Base-by-base conservation (phyloP, 1,140 invertebrate genomes). In the Pectinophora gossypiella region DNA sequence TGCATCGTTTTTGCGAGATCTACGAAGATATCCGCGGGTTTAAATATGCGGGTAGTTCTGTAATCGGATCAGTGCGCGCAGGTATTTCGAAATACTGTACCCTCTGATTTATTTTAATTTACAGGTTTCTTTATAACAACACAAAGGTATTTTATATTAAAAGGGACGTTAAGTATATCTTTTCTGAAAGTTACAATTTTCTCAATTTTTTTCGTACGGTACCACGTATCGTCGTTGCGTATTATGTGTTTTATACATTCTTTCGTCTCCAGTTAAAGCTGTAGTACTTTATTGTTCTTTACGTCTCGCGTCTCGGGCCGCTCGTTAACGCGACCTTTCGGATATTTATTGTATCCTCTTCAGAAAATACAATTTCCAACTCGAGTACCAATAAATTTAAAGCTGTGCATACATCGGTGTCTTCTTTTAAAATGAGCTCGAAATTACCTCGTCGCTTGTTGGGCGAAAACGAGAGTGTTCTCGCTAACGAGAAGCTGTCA, bases 331-430 rank as follows among this genome's bases (percentile, higher is more conserved):
- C 79, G 76, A 84, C 76, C 80, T 81, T 76, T 81, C 64, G 61
- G 57, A 77, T 79, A 84, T 84, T 84, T 84, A 84, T 84, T 75
- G 76, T 84, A 79, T 84, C 80, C 77, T 79, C 77, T 70, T 76
- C 72, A 76, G 68, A 81, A 81, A 79, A 79, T 75, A 81, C 77
- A 81, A 84, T 84, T 79, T 79, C 73, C 77, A 79, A 76, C 67
- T 77, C 62, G 66, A 76, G 77, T 70, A 60, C 64, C 56, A 72
- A 84, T 84, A 79, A 76, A 81, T 84, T 76, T 71, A 55, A 73
- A 56, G 47, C 49, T 65, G 63, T 67, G 65, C 63, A 69, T 73
- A 64, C 60, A 64, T 67, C 65, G 54, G 47, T 52, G 56, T 68
- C 47, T 56, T 45, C 51, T 55, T 52, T 42, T 9, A 53, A 54